Base-by-base conservation (phyloP, 2,797 vertebrate genomes). In the Pipistrellus kuhlii region DNA sequence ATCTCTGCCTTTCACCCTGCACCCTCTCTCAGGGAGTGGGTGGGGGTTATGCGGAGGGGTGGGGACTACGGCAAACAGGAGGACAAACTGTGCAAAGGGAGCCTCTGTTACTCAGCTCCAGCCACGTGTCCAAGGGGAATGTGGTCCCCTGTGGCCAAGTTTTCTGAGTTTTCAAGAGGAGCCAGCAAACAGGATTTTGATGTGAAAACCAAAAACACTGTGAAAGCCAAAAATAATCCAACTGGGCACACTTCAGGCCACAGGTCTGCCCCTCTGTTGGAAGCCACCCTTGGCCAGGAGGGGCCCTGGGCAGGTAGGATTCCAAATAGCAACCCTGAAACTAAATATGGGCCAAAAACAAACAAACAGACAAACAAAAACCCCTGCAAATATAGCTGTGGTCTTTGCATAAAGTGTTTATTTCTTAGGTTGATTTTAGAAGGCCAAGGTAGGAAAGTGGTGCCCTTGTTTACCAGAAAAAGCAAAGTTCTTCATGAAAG, bases 151-250 rank as follows among this genome's bases (percentile, higher is more conserved):
- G 35, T 20, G 25, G n/a, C 76, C 35, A 91, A 51, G 76, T 85
- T 88, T 91, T 91, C 66, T 57, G 30, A 76, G 38, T 91, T 90
- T 75, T 89, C 25, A 87, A 68, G 57, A 90, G 75, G 93, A 90
- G 73, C 14, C 59, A 76, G 82, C 35, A 90, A 96, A 92, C 23
- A 87, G 38, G 13, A 95, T 90, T 90, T 90, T 88, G 86, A 84
- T 46, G 6, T 44, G 6, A 94, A 90, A 93, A 88, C 41, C 75
- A 77, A 38, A 95, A 88, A 90, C 68, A 21, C 6, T 2, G 1
- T 89, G 53, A 93, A 92, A 86, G 20, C 41, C 35, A 84, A 91
- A 81, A 75, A 35, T 64, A 94, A 92, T 59, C 44, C 51, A 38
- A 35, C 64, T 57, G 57, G 68, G 59, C 18, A 46, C 90, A 73